These are phyloP conservation scores for Nannobrachium achirus DNA, from an alignment of 2,113 vertebrate genomes.

Conservation along the genomic window DNA sequence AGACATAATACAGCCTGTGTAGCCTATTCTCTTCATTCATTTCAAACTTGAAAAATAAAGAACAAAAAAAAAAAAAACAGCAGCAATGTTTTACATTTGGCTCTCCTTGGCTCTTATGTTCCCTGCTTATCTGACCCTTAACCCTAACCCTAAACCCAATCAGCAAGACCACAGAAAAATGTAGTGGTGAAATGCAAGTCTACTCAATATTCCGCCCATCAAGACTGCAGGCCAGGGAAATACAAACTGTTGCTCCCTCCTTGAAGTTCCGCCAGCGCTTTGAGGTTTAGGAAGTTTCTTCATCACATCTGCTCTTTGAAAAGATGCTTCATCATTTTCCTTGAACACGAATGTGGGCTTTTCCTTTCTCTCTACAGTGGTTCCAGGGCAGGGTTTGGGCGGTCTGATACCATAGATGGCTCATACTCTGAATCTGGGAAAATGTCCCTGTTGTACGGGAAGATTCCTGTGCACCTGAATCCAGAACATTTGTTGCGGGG, in stretches of 20 bases:
- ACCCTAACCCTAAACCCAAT: no score
- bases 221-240: conserved; percentile 33
- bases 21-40: not conserved
- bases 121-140: no score
- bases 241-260: conserved; percentile 13
- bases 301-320: conserved; percentile 14
- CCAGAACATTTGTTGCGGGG: conserved; percentile 22
- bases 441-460: conserved; percentile 26
- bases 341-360: conserved; percentile 33
- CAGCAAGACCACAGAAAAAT: not conserved
- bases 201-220: conserved; percentile 17
- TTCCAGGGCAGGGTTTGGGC: conserved; percentile 30
- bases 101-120: no score
- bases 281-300: conserved; percentile 25
- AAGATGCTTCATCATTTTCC: conserved; percentile 19
- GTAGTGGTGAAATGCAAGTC: no score
- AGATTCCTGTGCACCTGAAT: conserved; percentile 41
- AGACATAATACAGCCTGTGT: no score
- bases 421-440: conserved; percentile 37
- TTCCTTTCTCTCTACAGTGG: conserved; percentile 20
- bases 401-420: conserved; percentile 34
- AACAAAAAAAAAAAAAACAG: no score
- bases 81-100: no score
- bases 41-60: not conserved
- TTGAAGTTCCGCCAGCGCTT: conserved; percentile 16